Percentiles rank a stretch among this genome's conserved stretches.
These are phyloP conservation scores for Clistopyga incitator DNA, from an alignment of 2,888 invertebrate genomes.

Conservation along the genomic window DNA sequence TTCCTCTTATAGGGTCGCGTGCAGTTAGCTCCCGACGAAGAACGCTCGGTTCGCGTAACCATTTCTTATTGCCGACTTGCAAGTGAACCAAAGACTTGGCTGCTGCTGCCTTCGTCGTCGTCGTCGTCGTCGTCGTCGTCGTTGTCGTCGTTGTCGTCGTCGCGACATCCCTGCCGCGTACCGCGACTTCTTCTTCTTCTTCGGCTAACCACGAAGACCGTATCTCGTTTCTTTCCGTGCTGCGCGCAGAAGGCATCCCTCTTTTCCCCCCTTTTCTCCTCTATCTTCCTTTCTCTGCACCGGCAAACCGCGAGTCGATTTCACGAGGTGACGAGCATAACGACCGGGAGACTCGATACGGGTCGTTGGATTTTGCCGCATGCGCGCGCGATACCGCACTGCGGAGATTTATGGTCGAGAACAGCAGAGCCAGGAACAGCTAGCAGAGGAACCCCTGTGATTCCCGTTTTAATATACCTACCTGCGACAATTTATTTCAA, in stretches of 20 bases:
- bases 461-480: conserved; percentile 62
- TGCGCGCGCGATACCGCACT: conserved; percentile 67
- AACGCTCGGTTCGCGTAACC: conserved; percentile 27
- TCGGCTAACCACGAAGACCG: conserved; percentile 56
- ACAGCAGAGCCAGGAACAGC: conserved; percentile 52
- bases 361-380: conserved; percentile 69
- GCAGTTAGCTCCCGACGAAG: conserved; percentile 39
- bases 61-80: conserved; percentile 30
- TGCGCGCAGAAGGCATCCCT: conserved; percentile 62
- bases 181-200: conserved; percentile 50
- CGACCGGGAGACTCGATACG: conserved; percentile 69
- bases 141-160: conserved; percentile 10
- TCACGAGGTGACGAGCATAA: conserved; percentile 71
- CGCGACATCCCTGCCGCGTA: conserved; percentile 59
- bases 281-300: conserved; percentile 62
- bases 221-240: conserved; percentile 59
- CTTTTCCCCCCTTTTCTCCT: conserved; percentile 59
- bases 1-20: conserved; percentile 64
- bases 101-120: conserved; percentile 19
- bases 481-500: conserved; percentile 48
- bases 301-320: conserved; percentile 72
- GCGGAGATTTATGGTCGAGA: conserved; percentile 68
- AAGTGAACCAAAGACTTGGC: conserved; percentile 21
- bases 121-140: conserved; percentile 8
- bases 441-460: conserved; percentile 46